Conservation (phyloP, 2,113 vertebrate species). For the Cricetomys ansorgei region DNA sequence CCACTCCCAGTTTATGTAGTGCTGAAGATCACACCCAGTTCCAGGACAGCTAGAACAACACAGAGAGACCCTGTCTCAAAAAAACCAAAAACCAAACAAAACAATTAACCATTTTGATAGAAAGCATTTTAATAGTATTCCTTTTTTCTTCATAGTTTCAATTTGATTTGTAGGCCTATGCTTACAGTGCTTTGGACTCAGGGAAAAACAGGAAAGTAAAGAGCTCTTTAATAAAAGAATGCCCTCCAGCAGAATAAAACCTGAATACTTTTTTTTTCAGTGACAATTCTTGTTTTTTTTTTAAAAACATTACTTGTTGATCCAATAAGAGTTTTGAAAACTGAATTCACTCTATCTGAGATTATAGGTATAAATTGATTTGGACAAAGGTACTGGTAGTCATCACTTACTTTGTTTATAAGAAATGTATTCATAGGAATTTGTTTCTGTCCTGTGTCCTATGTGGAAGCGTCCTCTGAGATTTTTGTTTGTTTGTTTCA, state of each 20-base stretch:
- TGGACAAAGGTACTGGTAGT: conserved; percentile 5
- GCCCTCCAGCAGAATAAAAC: neutral
- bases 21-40: neutral
- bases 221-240: conserved; percentile 36
- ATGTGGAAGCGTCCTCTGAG: neutral
- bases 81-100: neutral
- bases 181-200: neutral
- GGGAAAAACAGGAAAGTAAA: conserved; percentile 23
- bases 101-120: conserved; percentile 13
- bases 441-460: neutral
- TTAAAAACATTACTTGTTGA: conserved; percentile 21
- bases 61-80: neutral
- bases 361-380: conserved; percentile 10
- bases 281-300: conserved; percentile 19
- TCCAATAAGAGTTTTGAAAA: conserved; percentile 38
- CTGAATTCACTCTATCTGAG: conserved; percentile 27
- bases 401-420: conserved; percentile 38
- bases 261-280: neutral
- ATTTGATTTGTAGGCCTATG: conserved; percentile 38
- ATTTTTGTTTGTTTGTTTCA: neutral
- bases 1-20: neutral
- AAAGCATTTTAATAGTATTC: neutral
- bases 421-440: neutral
- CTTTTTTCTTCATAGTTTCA: neutral
- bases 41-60: neutral